Evolutionary conservation across 1,140 invertebrate species (phyloP).

Genomic region (Drosophila sp.): DNA sequence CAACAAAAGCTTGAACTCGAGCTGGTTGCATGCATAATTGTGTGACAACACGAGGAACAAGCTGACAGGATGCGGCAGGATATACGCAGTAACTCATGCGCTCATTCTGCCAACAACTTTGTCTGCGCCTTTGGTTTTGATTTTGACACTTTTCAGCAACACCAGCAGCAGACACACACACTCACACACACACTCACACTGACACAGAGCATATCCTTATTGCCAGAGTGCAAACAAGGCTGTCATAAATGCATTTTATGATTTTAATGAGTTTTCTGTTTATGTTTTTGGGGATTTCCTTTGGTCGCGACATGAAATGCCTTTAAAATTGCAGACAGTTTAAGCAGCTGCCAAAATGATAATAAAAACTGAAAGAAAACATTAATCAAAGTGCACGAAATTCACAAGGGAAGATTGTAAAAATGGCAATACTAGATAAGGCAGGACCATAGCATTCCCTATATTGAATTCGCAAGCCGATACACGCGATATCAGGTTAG

Average conservation of each 20-base stretch:
- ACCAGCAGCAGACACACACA: conserved; percentile 32
- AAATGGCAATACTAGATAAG: neutral
- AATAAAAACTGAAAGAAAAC: conserved; percentile 36
- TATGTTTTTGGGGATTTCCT: conserved; percentile 52
- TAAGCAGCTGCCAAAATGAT: conserved; percentile 38
- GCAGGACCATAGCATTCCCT: conserved; percentile 8
- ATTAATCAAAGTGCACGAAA: conserved; percentile 35
- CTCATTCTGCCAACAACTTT: conserved; percentile 54
- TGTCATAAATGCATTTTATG: conserved; percentile 83
- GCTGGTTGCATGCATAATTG: conserved; percentile 78
- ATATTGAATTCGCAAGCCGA: neutral
- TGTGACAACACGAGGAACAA: conserved; percentile 65
- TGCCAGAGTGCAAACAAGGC: conserved; percentile 74
- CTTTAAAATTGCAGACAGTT: conserved; percentile 38
- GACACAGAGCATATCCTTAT: conserved; percentile 51
- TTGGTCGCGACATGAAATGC: conserved; percentile 10
- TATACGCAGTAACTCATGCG: conserved; percentile 50
- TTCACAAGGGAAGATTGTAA: neutral
- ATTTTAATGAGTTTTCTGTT: conserved; percentile 83
- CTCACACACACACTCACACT: conserved; percentile 1
- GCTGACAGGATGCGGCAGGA: conserved; percentile 62
- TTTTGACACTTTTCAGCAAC: conserved; percentile 77
- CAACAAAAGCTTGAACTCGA: neutral
- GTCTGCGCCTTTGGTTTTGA: conserved; percentile 71
- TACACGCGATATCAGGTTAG: neutral